Conservation (phyloP, 2,797 vertebrate species). For the Acomys russatus region DNA sequence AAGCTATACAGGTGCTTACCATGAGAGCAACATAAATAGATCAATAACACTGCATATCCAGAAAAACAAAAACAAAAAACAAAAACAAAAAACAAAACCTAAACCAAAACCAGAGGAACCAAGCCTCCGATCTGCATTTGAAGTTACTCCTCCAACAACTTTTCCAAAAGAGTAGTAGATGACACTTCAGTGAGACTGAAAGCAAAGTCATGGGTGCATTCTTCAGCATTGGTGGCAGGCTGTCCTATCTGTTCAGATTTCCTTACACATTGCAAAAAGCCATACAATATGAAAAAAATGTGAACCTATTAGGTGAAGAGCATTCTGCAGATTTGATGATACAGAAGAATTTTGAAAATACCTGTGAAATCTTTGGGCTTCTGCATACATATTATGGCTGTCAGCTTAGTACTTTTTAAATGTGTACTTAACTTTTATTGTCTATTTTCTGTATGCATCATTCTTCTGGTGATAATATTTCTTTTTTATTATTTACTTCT, state of each 20-base stretch:
- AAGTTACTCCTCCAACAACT: neutral
- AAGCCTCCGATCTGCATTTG: neutral
- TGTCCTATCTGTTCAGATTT: neutral
- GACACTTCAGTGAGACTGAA: neutral
- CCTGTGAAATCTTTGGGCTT: neutral
- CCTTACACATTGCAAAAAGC: neutral
- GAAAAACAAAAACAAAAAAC: neutral
- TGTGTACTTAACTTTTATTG: too few relatives aligned
- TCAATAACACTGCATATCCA: neutral
- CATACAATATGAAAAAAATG: neutral
- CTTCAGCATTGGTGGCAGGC: constrained; percentile 7
- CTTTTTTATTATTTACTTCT: too few relatives aligned
- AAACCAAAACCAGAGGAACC: neutral
- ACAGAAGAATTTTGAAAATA: neutral
- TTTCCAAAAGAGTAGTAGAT: neutral
- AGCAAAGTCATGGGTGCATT: neutral
- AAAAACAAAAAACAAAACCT: neutral
- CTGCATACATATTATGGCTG: neutral
- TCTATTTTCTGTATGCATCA: too few relatives aligned
- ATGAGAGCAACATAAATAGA: neutral
- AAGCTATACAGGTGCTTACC: neutral
- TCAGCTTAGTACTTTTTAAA: neutral
- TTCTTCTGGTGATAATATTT: too few relatives aligned
- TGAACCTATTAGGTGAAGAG: neutral
- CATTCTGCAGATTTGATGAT: neutral